These are phyloP conservation scores for Tragelaphus scriptus DNA, from an alignment of 2,113 vertebrate species.

Conservation along the genomic window DNA sequence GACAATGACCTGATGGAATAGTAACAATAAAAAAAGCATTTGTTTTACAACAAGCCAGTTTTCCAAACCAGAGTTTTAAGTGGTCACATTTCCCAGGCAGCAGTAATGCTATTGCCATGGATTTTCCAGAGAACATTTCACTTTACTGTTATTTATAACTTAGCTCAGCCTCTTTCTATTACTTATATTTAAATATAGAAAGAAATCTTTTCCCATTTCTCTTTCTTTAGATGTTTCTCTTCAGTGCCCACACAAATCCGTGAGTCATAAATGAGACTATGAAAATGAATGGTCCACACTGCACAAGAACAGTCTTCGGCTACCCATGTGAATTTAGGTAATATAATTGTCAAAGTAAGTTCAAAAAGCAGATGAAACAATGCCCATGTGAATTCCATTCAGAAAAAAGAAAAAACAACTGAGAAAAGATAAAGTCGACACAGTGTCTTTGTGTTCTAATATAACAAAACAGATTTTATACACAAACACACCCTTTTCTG, in stretches of 20 bases:
- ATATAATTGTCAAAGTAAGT: conserved; percentile 10
- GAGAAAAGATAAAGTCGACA: not conserved
- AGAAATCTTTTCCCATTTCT: conserved; percentile 78
- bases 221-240: conserved; percentile 76
- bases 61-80: conserved; percentile 36
- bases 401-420: not conserved
- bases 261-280: conserved; percentile 74
- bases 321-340: conserved; percentile 25
- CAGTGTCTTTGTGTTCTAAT: not conserved
- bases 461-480: not conserved
- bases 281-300: conserved; percentile 50
- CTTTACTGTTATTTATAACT: conserved; percentile 76
- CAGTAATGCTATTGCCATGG: conserved; percentile 61
- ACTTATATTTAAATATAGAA: conserved; percentile 85
- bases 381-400: conserved; percentile 45
- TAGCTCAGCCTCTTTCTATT: conserved; percentile 73
- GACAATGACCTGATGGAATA: not conserved
- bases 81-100: conserved; percentile 64
- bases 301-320: not conserved
- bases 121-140: conserved; percentile 74
- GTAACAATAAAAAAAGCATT: not conserved
- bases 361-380: conserved; percentile 50
- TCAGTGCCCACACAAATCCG: conserved; percentile 74
- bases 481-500: not conserved
- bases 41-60: conserved; percentile 33